Evolutionary conservation across 2,888 invertebrate genomes (phyloP), one percentile per base, ranked within the genome.

Genomic region (Phania funesta): DNA sequence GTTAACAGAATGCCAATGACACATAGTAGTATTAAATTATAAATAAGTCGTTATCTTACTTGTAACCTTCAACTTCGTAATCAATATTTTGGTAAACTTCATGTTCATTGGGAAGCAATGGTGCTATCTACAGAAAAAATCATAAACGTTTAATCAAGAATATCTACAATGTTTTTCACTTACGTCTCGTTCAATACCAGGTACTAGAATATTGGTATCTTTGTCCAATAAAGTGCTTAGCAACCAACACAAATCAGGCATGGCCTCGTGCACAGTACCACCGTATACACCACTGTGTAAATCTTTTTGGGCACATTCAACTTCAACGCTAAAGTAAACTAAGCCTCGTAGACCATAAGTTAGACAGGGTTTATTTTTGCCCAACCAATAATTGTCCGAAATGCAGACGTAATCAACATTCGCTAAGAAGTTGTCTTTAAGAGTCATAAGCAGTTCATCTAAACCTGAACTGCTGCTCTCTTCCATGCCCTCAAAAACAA

Each of bases 371-470:
- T 97, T 98, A n/a, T 94, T 95, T 82, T 95, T 98, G 1, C 99
- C 99, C 78, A 99, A 92, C 99, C 99, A 99, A 90, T 99, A 99
- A 92, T 99, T 99, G 90, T 99, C 99, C 22, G 98, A 98, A 88
- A 99, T 99, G 90, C 99, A 99, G 16, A 98, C 97, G 92, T 94
- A 99, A 91, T 99, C 98, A 0, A 97, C 95, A 88, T 94, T 93
- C 68, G 94, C 92, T 38, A 99, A 93, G 91, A 98, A 98, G 85
- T 96, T 94, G 24, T 88, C 82, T 75, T 95, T 95, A 85, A 93
- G 92, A 0, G 93, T 90, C 85, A 92, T 92, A 0, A 99, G 92
- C 9, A 98, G 92, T 0, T 95, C 96, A 90, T 98, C 98, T 24
- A 99, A 92, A n/a, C 99, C 99, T 89, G 96, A 96, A 79, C 98